Percentiles rank a stretch among this genome's conserved stretches.
These are phyloP conservation scores for Ceratosolen solmsi DNA, from an alignment of 1,140 invertebrate species.

Conservation along the genomic window DNA sequence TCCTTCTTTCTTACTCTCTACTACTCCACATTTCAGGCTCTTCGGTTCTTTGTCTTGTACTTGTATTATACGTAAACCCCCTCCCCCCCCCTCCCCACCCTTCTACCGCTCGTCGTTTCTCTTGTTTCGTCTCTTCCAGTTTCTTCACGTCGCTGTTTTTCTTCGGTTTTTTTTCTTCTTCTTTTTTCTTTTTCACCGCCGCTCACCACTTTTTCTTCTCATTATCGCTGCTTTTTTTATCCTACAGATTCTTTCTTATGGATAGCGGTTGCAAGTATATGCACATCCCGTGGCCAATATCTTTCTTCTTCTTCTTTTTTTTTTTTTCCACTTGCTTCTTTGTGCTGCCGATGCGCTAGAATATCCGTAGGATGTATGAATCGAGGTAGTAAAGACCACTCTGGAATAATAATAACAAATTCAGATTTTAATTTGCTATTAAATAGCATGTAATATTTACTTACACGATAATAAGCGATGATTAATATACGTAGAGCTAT, in stretches of 20 bases:
- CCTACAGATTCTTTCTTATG: constrained; percentile 14
- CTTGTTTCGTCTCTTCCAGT: constrained; percentile 47
- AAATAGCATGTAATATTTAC: background rate
- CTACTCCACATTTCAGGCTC: constrained; percentile 46
- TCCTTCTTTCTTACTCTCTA: constrained; percentile 20
- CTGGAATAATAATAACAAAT: background rate
- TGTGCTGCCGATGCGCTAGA: constrained; percentile 6
- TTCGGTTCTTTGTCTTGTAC: constrained; percentile 37
- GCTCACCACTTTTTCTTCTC: constrained; percentile 38
- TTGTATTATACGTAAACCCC: constrained; percentile 8
- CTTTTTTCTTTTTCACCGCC: constrained; percentile 9
- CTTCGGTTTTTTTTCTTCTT: too few species aligned
- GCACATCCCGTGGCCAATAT: constrained; percentile 33
- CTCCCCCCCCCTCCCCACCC: background rate
- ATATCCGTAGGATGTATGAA: background rate
- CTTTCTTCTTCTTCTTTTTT: background rate
- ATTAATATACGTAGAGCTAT: background rate
- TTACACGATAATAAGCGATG: background rate
- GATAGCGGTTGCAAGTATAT: constrained; percentile 12
- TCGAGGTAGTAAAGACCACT: background rate
- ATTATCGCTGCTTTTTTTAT: constrained; percentile 26
- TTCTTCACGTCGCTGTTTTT: constrained; percentile 22
- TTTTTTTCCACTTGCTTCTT: constrained; percentile 12
- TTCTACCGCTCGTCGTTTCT: constrained; percentile 25
- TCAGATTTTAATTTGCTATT: background rate